Evolutionary conservation across 2,888 invertebrate genomes (phyloP), one percentile per base, ranked within the genome.

Genomic region (Microctonus hyperodae): DNA sequence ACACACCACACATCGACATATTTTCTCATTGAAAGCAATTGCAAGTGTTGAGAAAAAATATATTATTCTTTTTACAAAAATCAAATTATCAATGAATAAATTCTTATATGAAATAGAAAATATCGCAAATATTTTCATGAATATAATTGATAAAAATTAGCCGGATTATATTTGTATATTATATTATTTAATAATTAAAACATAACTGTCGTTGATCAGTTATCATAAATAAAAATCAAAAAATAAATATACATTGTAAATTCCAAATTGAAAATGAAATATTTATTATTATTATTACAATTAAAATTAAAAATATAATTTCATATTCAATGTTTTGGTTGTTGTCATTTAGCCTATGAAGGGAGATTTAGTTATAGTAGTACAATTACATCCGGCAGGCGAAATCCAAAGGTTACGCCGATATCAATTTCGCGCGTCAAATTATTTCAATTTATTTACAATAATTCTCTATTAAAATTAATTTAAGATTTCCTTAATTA

Each of bases 341-440:
- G 44, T 44, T 44, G 62, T 62, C 62, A 62, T 55, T 35, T 23
- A 22, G n/a, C 35, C 25, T 33, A 25, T 16, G 9, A 53, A 37
- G 22, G 31, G 53, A 33, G 1, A 62, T 35, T 35, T 20, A 25
- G 28, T 23, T 31, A 35, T n/a, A 35, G 23, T 37, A 37, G 37
- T 51, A 28, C 48, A 37, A 55, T 55, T 55, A 53, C 31, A 62
- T 62, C 62, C 53, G 51, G 53, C 62, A 62, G 51, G 51, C 23
- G n/a, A 35, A 62, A 62, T 62, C 62, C 53, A 62, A 62, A 62
- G 62, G 62, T 62, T 62, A 62, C 62, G 62, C 62, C 53, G 62
- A 33, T 37, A 23, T 11, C 10, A 23, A 59, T 59, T 59, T 59
- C 25, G 59, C 59, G 59, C 44, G 44, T 50, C 16, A 25, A 61